Evolutionary conservation across 2,888 invertebrate species (phyloP).

Genomic region (Boloria euphrosyne): DNA sequence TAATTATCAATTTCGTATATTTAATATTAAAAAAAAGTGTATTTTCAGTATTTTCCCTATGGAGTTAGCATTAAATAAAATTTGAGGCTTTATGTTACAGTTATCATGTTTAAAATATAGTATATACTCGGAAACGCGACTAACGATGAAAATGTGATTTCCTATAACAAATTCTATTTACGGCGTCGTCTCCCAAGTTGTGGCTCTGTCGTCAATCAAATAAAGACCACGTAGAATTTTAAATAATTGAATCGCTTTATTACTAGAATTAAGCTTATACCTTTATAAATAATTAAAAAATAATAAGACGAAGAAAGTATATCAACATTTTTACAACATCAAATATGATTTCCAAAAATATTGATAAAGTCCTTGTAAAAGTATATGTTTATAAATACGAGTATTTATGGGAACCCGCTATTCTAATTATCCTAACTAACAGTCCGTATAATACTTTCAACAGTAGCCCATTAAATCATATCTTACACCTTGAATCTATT

Average conservation of each 20-base stretch:
- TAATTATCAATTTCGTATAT: too few relatives aligned
- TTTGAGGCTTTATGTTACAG: neutral
- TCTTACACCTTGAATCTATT: too few relatives aligned
- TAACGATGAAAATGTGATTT: conserved; percentile 51
- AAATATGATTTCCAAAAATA: too few relatives aligned
- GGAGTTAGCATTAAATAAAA: neutral
- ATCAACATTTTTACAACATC: neutral
- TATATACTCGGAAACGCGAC: conserved; percentile 26
- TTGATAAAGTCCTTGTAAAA: too few relatives aligned
- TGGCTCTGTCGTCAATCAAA: conserved; percentile 44
- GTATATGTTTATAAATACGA: too few relatives aligned
- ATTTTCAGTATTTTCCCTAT: neutral
- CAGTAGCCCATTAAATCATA: too few relatives aligned
- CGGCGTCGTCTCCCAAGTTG: conserved; percentile 39
- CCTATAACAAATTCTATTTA: conserved; percentile 49
- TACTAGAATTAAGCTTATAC: neutral
- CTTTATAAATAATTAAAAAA: neutral
- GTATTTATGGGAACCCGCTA: too few relatives aligned
- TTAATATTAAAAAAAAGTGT: too few relatives aligned
- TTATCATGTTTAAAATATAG: neutral
- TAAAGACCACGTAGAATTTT: conserved; percentile 40
- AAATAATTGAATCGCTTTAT: conserved; percentile 34
- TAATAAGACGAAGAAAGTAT: neutral
- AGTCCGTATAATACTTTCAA: too few relatives aligned
- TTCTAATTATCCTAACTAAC: too few relatives aligned